phyloP scores from a whole-genome alignment of 2,888 invertebrate genomes.

The Pandemis heparana region DNA sequence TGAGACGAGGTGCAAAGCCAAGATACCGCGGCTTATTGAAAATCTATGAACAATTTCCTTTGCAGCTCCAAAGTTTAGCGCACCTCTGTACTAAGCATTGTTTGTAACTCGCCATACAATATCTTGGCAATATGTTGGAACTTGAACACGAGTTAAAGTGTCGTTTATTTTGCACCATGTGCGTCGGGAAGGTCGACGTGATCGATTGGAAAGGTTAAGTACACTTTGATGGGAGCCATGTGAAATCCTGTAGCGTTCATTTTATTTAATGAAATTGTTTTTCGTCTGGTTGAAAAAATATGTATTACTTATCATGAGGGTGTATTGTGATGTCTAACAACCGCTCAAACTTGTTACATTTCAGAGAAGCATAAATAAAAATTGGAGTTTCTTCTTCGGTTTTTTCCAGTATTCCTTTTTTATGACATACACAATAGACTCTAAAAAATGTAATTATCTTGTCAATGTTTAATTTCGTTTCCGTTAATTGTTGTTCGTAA shows the following conservation, averaged over 20 bases:
- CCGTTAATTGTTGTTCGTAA: no score
- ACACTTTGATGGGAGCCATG: conserved; percentile 23
- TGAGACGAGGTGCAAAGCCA: background rate
- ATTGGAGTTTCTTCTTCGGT: no score
- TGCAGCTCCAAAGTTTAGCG: conserved; percentile 14
- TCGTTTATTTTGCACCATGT: conserved; percentile 43
- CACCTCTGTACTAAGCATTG: conserved; percentile 30
- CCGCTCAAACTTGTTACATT: no score
- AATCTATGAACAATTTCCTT: conserved; percentile 35
- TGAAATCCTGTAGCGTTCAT: conserved; percentile 9
- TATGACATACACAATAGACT: no score
- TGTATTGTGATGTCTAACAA: no score
- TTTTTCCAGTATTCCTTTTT: no score
- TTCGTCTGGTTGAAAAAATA: background rate
- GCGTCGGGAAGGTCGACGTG: conserved; percentile 35
- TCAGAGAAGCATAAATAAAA: no score
- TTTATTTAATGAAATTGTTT: background rate
- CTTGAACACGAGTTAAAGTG: conserved; percentile 41
- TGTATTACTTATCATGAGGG: no score
- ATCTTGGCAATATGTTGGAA: conserved; percentile 39
- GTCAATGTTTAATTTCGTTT: no score
- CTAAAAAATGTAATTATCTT: no score
- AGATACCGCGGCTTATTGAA: conserved; percentile 16
- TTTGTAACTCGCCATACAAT: conserved; percentile 34
- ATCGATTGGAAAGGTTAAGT: conserved; percentile 42